Conservation (phyloP, 2,888 invertebrate species). For the Bimastos eiseni region DNA sequence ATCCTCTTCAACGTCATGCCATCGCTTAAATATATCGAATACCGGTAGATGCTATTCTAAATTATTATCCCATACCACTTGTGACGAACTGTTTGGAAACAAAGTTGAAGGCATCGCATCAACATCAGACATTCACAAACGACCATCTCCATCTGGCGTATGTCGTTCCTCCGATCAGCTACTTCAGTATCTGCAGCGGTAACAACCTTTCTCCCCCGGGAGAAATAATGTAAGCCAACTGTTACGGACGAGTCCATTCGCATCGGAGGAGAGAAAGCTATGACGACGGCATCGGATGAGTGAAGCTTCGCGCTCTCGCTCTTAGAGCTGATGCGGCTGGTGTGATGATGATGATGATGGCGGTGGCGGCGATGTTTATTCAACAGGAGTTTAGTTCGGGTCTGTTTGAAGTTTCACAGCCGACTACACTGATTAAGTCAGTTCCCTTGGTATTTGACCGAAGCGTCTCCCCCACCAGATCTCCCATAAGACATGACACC, state of each 20-base stretch:
- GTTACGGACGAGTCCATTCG: constrained; percentile 2
- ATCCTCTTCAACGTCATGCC: neutral
- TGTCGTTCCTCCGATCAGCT: neutral
- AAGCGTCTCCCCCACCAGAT: neutral
- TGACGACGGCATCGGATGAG: neutral
- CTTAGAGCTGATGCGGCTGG: neutral
- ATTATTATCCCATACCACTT: neutral
- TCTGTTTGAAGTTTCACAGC: neutral
- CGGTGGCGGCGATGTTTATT: neutral
- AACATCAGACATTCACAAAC: neutral
- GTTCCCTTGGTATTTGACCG: neutral
- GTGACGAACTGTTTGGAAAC: neutral
- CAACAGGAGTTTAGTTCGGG: constrained; percentile 6
- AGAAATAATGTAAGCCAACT: neutral
- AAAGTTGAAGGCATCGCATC: neutral
- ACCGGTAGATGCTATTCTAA: neutral
- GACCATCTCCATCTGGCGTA: neutral
- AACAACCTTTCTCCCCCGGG: neutral
- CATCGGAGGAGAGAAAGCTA: neutral
- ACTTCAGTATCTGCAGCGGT: neutral
- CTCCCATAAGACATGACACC: neutral
- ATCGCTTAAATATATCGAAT: neutral
- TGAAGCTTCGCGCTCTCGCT: neutral
- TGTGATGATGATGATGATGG: neutral
- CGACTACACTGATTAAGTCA: neutral